Conservation (phyloP, 2,888 invertebrate genomes). For the Ornithoptera priamus region DNA sequence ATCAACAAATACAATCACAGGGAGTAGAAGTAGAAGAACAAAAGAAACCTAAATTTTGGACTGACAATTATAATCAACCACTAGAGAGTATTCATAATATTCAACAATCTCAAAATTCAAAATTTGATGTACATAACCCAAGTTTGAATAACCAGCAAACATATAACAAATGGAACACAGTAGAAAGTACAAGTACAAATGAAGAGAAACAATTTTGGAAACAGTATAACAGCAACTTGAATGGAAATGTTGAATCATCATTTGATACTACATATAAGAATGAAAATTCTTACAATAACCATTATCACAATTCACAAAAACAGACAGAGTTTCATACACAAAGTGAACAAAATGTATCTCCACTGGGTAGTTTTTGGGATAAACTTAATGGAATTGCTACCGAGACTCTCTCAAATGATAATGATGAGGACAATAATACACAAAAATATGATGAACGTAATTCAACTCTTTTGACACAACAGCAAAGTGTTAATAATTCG, state of each 20-base stretch:
- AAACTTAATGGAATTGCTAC: slow-evolving; percentile 31
- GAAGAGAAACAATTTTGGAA: slow-evolving; percentile 28
- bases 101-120: slow-evolving; percentile 4
- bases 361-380: slow-evolving; percentile 32
- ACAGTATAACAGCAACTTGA: slow-evolving; percentile 16
- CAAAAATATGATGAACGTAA: slow-evolving; percentile 10
- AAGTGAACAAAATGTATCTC: slow-evolving; percentile 23
- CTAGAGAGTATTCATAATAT: slow-evolving; percentile 16
- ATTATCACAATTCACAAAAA: slow-evolving; percentile 11
- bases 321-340: slow-evolving; percentile 4
- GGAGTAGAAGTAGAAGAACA: slow-evolving; percentile 15
- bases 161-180: slow-evolving; percentile 31
- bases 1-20: slow-evolving; percentile 30
- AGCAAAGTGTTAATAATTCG: slow-evolving; percentile 3
- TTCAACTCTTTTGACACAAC: slow-evolving; percentile 3
- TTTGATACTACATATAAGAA: neutral
- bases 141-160: slow-evolving; percentile 18
- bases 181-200: slow-evolving; percentile 23
- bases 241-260: slow-evolving; percentile 21
- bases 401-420: slow-evolving; percentile 17
- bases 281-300: neutral
- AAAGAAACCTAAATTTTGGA: slow-evolving; percentile 6
- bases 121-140: neutral
- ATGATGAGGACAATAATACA: slow-evolving; percentile 12
- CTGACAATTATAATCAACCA: slow-evolving; percentile 35